Base-by-base conservation (phyloP, 2,888 invertebrate species). In the Boloria euphrosyne region DNA sequence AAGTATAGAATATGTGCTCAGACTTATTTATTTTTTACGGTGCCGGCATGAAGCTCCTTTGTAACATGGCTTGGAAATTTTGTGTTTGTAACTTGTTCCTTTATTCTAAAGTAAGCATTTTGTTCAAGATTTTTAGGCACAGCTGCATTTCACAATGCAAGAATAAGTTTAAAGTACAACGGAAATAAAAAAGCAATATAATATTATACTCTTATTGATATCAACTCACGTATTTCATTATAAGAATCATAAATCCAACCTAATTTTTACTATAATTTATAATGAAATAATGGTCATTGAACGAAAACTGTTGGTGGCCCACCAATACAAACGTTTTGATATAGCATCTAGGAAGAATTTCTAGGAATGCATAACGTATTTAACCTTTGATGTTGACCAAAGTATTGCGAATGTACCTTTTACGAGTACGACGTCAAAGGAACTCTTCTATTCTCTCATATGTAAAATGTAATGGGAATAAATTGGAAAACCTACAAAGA, bases 321-420 rank as follows among this genome's bases (percentile, higher is more conserved):
- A 22, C 3, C 22, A 22, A 31, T 4, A 16, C 47, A 7, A 16
- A n/a, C 5, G 0, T 16, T 13, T 49, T n/a, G 14, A 47, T 16
- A 5, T 47, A 13, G 47, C 47, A 1, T 47, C 7, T 14, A 58
- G 16, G 27, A 65, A 27, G 54, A 18, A 51, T 60, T 59, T 68
- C 62, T 59, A 38, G 50, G 38, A 68, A 59, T 62, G 62, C 54
- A 43, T 17, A 17, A 64, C 46, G 47, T 51, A 55, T 65, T 62
- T 52, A 50, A 53, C 62, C 55, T 65, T 66, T 65, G 59, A 68
- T 60, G 62, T 65, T 65, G 65, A 68, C 65, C 65, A 60, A 63
- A 50, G 53, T 59, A 65, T 55, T 62, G 55, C 44, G 50, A 62
- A 68, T 65, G 55, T 64, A 52, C 50, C 47, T 49, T 6, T 2